Base-by-base conservation (phyloP, 2,888 invertebrate genomes). In the Emmelina monodactyla region DNA sequence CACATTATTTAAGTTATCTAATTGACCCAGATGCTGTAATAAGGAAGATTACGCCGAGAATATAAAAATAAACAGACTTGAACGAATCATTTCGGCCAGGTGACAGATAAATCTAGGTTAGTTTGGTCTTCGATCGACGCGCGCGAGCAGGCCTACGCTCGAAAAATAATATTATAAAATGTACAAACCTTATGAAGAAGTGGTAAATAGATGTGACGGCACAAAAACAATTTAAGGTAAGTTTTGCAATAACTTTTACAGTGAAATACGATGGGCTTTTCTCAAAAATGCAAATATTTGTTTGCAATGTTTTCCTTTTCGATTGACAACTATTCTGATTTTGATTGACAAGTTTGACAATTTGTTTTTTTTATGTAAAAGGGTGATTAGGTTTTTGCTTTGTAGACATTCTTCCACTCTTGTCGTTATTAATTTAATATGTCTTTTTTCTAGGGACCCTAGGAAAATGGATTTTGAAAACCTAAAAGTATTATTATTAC, bases 401-500 rank as follows among this genome's bases (percentile, higher is more conserved):
- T n/a, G n/a, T n/a, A n/a, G n/a, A n/a, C n/a, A n/a, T n/a, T n/a
- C n/a, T n/a, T n/a, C n/a, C n/a, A n/a, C n/a, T n/a, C n/a, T n/a
- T n/a, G n/a, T n/a, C n/a, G n/a, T n/a, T n/a, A n/a, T 7, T 25
- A 25, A 25, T 25, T 10, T 10, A 10, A 25, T 7, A 25, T 25
- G 4, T 4, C 11, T 25, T 38, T 25, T 4, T 25, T 28, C 38
- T 43, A 37, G 37, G 53, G 47, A n/a, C 38, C 34, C 37, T 36
- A 42, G 32, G 16, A 51, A 35, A 30, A 78, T 78, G 76, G 65
- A 71, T 38, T 40, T 45, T 7, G 49, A 53, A 39, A 58, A 55
- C 33, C 47, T 78, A 29, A 40, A 63, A 59, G 85, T 91, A 44
- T 73, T 90, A 51, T 86, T 86, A 39, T 80, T 92, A 41, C 92